These are phyloP conservation scores for Asarcornis scutulata DNA, from an alignment of 2,113 vertebrate genomes.

Conservation along the genomic window DNA sequence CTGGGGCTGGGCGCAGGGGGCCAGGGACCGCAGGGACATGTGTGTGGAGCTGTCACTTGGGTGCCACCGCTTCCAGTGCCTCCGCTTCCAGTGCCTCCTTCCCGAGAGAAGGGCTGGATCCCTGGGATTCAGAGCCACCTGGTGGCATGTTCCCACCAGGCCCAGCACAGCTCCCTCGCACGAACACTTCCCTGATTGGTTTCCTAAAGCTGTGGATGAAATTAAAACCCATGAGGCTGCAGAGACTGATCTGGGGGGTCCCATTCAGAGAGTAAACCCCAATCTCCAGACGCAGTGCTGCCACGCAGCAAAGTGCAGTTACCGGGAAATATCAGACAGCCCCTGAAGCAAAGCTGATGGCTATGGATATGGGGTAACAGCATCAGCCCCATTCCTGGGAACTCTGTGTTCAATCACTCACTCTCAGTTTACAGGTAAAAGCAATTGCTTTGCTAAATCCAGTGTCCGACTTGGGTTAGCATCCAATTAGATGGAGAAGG, in stretches of 20 bases:
- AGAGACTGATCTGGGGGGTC: background rate
- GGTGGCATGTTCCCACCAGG: constrained; percentile 25
- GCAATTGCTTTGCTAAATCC: background rate
- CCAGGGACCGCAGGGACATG: fast-evolving
- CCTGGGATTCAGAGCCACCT: constrained; percentile 59
- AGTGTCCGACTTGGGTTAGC: background rate
- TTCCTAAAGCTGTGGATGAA: background rate
- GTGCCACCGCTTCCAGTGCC: background rate
- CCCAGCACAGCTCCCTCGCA: background rate
- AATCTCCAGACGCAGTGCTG: background rate
- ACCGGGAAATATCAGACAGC: background rate
- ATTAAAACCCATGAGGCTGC: background rate
- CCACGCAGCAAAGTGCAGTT: background rate
- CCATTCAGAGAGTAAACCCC: background rate
- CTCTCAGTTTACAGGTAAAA: background rate
- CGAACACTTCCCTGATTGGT: background rate
- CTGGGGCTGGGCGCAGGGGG: background rate
- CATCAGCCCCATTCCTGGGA: fast-evolving
- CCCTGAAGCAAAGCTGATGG: background rate
- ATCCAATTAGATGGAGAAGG: constrained; percentile 17
- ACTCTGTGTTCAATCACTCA: background rate
- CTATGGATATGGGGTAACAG: background rate
- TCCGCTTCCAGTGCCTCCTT: background rate
- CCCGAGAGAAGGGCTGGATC: background rate
- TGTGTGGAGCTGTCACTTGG: background rate